Evolutionary conservation across 2,888 invertebrate genomes (phyloP), one percentile per base, ranked within the genome.

Genomic region (Asteroscopus sphinx): DNA sequence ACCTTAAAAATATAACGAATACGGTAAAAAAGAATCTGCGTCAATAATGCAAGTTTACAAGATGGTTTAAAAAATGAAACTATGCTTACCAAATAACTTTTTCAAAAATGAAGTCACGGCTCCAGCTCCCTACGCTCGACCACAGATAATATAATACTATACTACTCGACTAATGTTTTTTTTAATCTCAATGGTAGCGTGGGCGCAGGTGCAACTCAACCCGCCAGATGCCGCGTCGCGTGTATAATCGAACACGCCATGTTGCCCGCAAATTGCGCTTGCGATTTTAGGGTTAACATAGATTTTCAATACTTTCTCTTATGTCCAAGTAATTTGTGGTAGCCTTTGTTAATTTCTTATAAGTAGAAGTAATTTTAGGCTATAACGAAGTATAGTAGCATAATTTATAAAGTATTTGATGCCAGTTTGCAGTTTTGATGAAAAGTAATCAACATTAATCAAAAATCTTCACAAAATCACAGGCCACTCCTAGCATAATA

Each of bases 161-260:
- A n/a, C n/a, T n/a, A n/a, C n/a, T n/a, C n/a, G 16, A 48, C 56
- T 68, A 69, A 71, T 74, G 68, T 74, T 71, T 71, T 74, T 25
- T 77, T 74, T 77, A 74, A 74, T 68, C 54, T 54, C 42, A 48
- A 56, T 9, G 16, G 17, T 33, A 28, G 76, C 78, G 70, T 57
- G 41, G 59, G 68, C 74, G 76, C 79, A 76, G 79, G 79, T 78
- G 76, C 60, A 51, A 46, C 44, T 13, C 40, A 46, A 59, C 62
- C 65, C 36, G 55, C 69, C 76, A 76, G 65, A 78, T 76, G 76
- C 71, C 61, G 51, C 49, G 64, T 78, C 79, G 76, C 76, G 76
- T 76, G 79, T 71, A 53, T 68, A 73, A 76, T 76, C 61, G 76
- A 63, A 55, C 69, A 64, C 76, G 78, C 62, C 74, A 74, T 75